Percentiles rank a stretch among this genome's conserved stretches.
These are phyloP conservation scores for Crenichthys baileyi DNA, from an alignment of 2,797 vertebrate genomes.

Conservation along the genomic window DNA sequence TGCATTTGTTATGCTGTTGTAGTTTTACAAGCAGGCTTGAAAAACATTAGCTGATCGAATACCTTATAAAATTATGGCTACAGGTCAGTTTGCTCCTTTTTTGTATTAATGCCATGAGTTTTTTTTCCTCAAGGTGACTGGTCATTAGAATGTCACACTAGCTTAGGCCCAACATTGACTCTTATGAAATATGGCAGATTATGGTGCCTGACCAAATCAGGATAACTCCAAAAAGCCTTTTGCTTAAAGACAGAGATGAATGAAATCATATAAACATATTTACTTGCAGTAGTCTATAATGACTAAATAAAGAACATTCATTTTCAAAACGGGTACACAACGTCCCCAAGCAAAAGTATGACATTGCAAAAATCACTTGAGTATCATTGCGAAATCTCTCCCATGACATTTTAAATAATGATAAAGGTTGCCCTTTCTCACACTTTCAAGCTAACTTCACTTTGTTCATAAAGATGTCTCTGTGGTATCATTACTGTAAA, in stretches of 20 bases:
- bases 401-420: background rate
- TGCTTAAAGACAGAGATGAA: background rate
- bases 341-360: background rate
- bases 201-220: background rate
- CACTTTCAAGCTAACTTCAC: background rate
- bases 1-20: background rate
- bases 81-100: background rate
- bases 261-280: background rate
- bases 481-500: background rate
- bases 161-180: too few relatives aligned
- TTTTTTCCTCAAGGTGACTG: too few relatives aligned
- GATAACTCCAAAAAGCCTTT: background rate
- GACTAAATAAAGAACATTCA: background rate
- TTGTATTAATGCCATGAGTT: too few relatives aligned
- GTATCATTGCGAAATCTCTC: background rate
- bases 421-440: background rate
- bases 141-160: too few relatives aligned
- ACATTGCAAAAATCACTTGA: background rate
- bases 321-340: background rate
- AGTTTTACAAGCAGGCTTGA: background rate
- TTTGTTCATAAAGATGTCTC: background rate
- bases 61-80: background rate
- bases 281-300: background rate
- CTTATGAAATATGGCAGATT: too few relatives aligned
- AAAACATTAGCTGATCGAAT: background rate